These are phyloP conservation scores for Heliconius eleuchia DNA, from an alignment of 1,140 invertebrate genomes.

Conservation along the genomic window DNA sequence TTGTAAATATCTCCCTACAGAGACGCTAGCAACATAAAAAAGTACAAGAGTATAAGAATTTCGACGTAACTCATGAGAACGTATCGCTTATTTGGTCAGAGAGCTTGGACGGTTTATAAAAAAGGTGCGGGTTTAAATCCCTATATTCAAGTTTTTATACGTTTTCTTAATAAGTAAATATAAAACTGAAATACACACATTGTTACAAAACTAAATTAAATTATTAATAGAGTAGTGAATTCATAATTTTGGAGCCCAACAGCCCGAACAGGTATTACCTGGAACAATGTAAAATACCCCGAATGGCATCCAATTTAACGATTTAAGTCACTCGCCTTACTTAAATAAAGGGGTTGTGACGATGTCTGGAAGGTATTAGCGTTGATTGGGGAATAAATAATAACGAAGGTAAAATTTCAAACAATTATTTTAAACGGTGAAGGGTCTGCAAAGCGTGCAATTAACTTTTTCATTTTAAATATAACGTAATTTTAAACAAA, in stretches of 20 bases:
- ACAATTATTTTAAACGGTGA: slow-evolving; percentile 24
- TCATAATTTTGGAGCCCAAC: neutral
- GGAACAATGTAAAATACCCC: slow-evolving; percentile 21
- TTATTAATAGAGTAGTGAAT: too few relatives aligned
- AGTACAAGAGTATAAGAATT: too few relatives aligned
- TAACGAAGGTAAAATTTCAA: slow-evolving; percentile 24
- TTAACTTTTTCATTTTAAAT: neutral
- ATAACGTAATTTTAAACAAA: neutral
- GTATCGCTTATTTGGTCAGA: too few relatives aligned
- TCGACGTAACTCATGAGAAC: too few relatives aligned
- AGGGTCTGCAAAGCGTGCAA: neutral
- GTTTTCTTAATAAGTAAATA: too few relatives aligned
- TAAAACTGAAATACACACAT: too few relatives aligned
- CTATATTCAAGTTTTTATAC: too few relatives aligned
- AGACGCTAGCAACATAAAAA: too few relatives aligned
- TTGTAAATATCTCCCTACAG: too few relatives aligned
- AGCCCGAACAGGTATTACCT: slow-evolving; percentile 24
- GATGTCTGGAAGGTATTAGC: slow-evolving; percentile 36
- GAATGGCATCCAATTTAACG: slow-evolving; percentile 25
- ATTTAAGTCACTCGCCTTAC: slow-evolving; percentile 32
- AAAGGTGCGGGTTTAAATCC: too few relatives aligned
- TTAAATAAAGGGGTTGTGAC: slow-evolving; percentile 39
- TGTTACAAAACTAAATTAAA: too few relatives aligned
- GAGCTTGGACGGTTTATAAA: too few relatives aligned
- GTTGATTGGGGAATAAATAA: slow-evolving; percentile 40